A percentile compares a stretch with the other conserved stretches of the same genome.
These are phyloP conservation scores for Cydia strobilella DNA, from an alignment of 1,140 invertebrate genomes.

Conservation along the genomic window DNA sequence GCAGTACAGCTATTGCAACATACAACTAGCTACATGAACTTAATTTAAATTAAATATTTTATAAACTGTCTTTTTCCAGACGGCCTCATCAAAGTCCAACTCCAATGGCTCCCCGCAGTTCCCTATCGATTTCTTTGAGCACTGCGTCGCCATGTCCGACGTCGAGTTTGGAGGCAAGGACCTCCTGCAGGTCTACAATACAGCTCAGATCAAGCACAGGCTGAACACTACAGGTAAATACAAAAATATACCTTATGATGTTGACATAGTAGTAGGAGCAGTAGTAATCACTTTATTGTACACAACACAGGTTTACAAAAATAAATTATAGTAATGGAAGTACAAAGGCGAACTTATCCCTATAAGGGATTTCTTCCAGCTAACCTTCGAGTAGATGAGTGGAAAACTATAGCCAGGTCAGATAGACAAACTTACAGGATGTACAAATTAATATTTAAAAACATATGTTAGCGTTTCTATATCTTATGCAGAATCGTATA, in stretches of 20 bases:
- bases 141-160: conserved; percentile 94
- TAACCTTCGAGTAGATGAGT: too few species aligned
- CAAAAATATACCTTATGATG: background rate
- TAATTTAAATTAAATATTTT: background rate
- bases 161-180: conserved; percentile 98
- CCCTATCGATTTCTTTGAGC: conserved; percentile 98
- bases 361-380: too few species aligned
- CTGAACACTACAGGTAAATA: conserved; percentile 89
- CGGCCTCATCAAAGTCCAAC: conserved; percentile 59
- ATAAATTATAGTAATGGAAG: too few species aligned
- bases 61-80: conserved; percentile 42
- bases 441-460: too few species aligned
- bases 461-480: too few species aligned
- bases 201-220: conserved; percentile 95
- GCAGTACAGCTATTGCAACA: background rate
- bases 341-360: too few species aligned
- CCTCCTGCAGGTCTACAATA: conserved; percentile 96
- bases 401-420: too few species aligned
- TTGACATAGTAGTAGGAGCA: too few species aligned
- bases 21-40: background rate
- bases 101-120: conserved; percentile 82
- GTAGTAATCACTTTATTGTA: too few species aligned
- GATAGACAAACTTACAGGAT: too few species aligned
- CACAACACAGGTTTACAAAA: too few species aligned
- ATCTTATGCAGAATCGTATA: too few species aligned